A percentile compares a stretch with the other conserved stretches of the same genome.
phyloP scores from a whole-genome alignment of 2,113 vertebrate species.

The Actenoides hombroni region DNA sequence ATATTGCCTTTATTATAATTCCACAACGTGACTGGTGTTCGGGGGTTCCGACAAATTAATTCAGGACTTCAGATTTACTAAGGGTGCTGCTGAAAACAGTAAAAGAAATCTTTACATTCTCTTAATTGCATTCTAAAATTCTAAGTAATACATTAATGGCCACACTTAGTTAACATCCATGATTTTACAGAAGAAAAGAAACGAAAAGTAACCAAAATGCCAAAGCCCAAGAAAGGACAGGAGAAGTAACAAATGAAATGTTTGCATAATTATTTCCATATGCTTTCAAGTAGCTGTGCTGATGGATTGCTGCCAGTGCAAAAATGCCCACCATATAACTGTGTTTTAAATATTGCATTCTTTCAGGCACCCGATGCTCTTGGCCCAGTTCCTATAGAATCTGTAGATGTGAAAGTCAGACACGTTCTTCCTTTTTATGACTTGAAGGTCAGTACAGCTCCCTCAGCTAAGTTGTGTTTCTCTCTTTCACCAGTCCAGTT shows the following conservation, averaged over 20 bases:
- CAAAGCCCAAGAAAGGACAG: background rate
- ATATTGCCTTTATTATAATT: background rate
- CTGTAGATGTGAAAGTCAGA: constrained; percentile 71
- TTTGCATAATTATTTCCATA: background rate
- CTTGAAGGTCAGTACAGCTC: constrained; percentile 80
- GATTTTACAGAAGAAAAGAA: background rate
- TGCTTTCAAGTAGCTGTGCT: background rate
- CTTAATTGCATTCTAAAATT: background rate
- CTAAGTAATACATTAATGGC: background rate
- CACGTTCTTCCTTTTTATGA: constrained; percentile 75
- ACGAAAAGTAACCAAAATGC: background rate
- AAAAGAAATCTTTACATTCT: background rate
- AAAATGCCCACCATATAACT: background rate
- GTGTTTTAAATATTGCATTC: background rate
- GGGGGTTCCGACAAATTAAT: background rate
- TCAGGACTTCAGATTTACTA: background rate
- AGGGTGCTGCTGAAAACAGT: background rate
- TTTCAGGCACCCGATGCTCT: constrained; percentile 77
- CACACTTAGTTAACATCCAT: background rate
- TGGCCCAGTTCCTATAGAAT: constrained; percentile 70
- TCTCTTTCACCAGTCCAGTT: background rate
- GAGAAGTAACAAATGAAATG: background rate
- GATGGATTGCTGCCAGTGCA: background rate
- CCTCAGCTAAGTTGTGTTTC: background rate
- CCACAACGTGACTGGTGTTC: background rate